phyloP scores from a whole-genome alignment of 2,797 vertebrate species.

The Columba guinea region DNA sequence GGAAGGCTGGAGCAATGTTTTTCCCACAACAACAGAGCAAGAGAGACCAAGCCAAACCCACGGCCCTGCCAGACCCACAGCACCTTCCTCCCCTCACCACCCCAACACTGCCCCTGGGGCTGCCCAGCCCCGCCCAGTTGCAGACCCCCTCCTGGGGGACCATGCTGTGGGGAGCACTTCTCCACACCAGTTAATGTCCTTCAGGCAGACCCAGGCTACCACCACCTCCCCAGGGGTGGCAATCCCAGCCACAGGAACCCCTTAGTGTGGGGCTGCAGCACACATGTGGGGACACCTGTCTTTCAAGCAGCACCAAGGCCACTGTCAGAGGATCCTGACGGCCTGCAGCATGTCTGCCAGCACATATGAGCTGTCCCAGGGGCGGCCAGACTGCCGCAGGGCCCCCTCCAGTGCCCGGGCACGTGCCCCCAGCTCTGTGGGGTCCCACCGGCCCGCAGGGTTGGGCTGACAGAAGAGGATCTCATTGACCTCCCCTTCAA shows the following conservation, averaged over 20 bases:
- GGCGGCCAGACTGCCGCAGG: constrained; percentile 70
- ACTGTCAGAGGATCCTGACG: constrained; percentile 79
- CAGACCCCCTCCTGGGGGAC: rapidly evolving
- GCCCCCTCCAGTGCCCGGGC: constrained; percentile 80
- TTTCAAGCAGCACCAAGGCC: rapidly evolving
- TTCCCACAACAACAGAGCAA: neutral
- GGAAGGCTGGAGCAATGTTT: rapidly evolving
- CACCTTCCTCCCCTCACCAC: neutral
- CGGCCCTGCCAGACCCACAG: neutral
- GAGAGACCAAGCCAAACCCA: neutral
- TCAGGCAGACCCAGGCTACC: neutral
- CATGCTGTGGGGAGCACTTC: rapidly evolving
- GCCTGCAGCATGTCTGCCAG: constrained; percentile 86
- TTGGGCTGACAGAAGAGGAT: constrained; percentile 86
- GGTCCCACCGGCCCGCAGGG: neutral
- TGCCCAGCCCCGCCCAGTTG: rapidly evolving
- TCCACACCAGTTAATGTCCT: rapidly evolving
- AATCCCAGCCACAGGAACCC: neutral
- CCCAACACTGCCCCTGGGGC: rapidly evolving
- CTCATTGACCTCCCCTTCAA: constrained; percentile 92
- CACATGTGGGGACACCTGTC: rapidly evolving
- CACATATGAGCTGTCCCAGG: constrained; percentile 78
- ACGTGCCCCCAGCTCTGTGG: constrained; percentile 58
- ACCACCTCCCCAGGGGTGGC: rapidly evolving
- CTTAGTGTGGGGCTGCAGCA: rapidly evolving